Percentiles rank a stretch among this genome's conserved stretches.
These are phyloP conservation scores for Brachionus paranguensis DNA, from an alignment of 1,140 invertebrate genomes.

Conservation along the genomic window DNA sequence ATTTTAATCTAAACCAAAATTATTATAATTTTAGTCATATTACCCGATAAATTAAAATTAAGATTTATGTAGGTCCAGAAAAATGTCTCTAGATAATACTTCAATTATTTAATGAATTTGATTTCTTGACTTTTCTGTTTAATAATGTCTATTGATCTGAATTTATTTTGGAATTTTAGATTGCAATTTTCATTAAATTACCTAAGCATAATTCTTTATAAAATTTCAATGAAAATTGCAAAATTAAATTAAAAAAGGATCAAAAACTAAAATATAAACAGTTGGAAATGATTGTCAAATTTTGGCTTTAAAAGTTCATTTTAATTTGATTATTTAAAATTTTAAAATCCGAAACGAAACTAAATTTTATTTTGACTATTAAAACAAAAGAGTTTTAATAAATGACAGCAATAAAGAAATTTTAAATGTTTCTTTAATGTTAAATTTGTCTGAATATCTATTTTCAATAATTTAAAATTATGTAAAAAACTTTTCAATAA, in stretches of 20 bases:
- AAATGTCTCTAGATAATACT: neutral
- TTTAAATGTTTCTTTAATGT: no score
- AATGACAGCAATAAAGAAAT: no score
- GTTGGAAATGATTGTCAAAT: neutral
- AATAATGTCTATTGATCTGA: neutral
- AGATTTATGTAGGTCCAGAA: neutral
- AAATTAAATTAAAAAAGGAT: neutral
- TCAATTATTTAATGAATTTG: neutral
- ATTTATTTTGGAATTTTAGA: neutral
- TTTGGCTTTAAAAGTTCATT: no score
- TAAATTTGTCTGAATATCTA: no score
- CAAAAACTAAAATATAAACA: neutral
- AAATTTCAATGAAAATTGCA: neutral
- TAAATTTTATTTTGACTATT: no score
- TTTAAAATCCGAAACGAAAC: no score
- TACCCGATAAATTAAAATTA: neutral
- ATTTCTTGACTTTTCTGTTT: neutral
- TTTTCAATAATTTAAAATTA: no score
- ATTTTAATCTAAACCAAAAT: neutral
- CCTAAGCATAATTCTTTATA: neutral
- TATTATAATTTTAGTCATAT: constrained; percentile 24
- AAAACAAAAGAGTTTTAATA: no score
- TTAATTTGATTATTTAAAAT: no score
- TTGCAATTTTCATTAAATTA: neutral
- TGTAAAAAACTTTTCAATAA: no score